Evolutionary conservation across 2,797 vertebrate species (phyloP), one percentile per base, ranked within the genome.

Genomic region (Enteromius argenteus): DNA sequence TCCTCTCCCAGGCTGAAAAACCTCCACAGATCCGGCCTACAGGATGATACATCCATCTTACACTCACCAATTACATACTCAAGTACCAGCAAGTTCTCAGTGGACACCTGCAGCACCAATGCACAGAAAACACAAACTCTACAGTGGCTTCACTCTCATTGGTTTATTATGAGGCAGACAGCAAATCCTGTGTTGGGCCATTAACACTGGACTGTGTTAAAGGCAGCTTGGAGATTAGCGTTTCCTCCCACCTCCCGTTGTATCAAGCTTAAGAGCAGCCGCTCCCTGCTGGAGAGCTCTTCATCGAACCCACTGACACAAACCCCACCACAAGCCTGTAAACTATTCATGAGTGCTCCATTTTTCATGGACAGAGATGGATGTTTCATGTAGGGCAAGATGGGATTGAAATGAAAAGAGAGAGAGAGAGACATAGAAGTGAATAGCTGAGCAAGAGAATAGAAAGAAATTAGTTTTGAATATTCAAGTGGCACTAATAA

Each of bases 331-430:
- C 89, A 91, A 85, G 91, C 91, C 89, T 89, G 93, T 95, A 91
- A 94, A 94, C 93, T 93, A 94, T 95, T 95, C 89, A 94, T 94
- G 92, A 94, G 91, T 81, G 88, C 90, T 94, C 89, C 88, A 94
- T 94, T 92, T 94, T 94, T 95, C 92, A 95, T 94, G 90, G 79
- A 39, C 81, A 74, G 91, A 93, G 93, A 94, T 94, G 90, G 93
- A 93, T 92, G 92, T 92, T 93, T 93, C 91, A 74, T 94, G 93
- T 93, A 88, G 80, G 78, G 80, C 49, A 30, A 66, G 78, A 60
- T 80, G 64, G 75, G 79, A 88, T 84, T 86, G 83, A 86, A 91
- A 89, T 79, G 80, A 84, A 87, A 44, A 75, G 71, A 39, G 53
- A 6, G 35, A 83, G 79, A 85, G 87, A 85, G 30, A 83, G 80